Percentiles rank a stretch among this genome's conserved stretches.
Conservation (phyloP, 2,888 invertebrate species). For the Drosophila cognata region DNA sequence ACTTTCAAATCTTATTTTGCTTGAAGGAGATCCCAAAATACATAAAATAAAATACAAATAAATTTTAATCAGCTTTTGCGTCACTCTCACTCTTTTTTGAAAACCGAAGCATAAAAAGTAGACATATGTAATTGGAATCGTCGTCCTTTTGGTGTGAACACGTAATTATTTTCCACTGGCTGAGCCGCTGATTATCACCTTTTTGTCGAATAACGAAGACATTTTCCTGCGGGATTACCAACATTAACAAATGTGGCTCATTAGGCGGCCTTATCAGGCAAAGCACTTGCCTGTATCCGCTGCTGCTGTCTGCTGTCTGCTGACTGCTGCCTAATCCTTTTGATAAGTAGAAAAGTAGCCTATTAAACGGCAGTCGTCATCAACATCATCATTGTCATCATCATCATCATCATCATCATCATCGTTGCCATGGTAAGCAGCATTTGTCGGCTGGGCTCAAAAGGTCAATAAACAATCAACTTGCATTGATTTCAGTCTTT, state of each 20-base stretch:
- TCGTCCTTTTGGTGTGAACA: constrained; percentile 41
- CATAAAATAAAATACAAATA: not conserved
- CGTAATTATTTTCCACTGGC: constrained; percentile 31
- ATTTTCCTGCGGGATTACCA: constrained; percentile 17
- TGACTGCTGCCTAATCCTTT: constrained; percentile 57
- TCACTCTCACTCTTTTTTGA: not conserved
- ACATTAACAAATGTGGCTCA: constrained; percentile 61
- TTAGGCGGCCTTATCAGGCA: constrained; percentile 62
- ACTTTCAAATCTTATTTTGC: no score
- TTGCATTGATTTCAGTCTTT: constrained; percentile 70
- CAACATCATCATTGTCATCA: constrained; percentile 7
- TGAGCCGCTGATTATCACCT: constrained; percentile 59
- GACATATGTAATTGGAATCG: not conserved
- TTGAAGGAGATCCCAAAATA: not conserved
- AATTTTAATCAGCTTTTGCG: not conserved
- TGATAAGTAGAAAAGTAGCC: constrained; percentile 58
- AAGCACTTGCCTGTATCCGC: constrained; percentile 24
- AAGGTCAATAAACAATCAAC: constrained; percentile 72
- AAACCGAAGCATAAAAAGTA: not conserved
- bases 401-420: constrained; percentile 16
- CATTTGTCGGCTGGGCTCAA: constrained; percentile 65
- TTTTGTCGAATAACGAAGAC: constrained; percentile 32
- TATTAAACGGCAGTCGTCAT: constrained; percentile 69
- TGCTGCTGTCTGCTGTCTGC: constrained; percentile 13
- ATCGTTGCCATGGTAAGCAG: not conserved